A percentile compares a stretch with the other conserved stretches of the same genome.
phyloP scores from a whole-genome alignment of 2,797 vertebrate genomes.

The Melopsittacus undulatus region DNA sequence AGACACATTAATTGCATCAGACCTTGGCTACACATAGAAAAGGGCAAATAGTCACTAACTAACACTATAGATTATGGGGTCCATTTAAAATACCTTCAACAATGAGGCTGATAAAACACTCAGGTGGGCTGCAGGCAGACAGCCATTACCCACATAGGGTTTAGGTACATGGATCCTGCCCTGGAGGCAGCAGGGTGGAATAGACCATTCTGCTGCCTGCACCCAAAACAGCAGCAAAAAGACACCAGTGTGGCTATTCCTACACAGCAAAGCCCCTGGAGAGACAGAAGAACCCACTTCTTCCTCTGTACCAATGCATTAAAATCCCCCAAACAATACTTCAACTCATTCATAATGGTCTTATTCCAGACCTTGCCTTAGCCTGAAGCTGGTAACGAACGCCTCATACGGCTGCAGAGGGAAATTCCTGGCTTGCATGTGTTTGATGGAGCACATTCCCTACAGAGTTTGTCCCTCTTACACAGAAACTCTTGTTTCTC shows the following conservation, averaged over 20 bases:
- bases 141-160: background rate
- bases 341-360: fast-evolving
- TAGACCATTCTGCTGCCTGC: background rate
- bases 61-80: background rate
- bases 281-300: background rate
- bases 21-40: background rate
- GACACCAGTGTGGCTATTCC: background rate
- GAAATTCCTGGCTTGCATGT: background rate
- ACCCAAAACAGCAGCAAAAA: background rate
- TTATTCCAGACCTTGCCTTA: background rate
- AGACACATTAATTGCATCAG: background rate
- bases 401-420: background rate
- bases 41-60: background rate
- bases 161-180: background rate
- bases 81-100: background rate
- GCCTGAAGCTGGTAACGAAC: background rate
- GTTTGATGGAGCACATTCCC: background rate
- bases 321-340: background rate
- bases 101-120: background rate
- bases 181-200: background rate
- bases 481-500: background rate
- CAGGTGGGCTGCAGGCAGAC: background rate
- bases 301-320: background rate
- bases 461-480: background rate
- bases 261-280: background rate